phyloP scores from a whole-genome alignment of 2,888 invertebrate species.

The Melinaea menophilus region DNA sequence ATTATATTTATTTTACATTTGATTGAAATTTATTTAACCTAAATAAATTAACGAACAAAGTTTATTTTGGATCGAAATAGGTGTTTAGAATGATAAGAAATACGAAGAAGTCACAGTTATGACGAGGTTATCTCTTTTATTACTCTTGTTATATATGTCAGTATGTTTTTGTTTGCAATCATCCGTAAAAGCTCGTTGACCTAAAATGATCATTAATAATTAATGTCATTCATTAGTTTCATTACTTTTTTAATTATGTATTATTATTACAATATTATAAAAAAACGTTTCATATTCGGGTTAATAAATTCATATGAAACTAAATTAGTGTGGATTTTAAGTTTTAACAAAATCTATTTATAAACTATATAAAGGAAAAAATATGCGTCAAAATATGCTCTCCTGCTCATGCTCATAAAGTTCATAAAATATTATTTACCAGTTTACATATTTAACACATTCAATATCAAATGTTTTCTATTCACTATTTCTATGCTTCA shows the following conservation, averaged over 20 bases:
- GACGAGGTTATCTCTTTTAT: slow-evolving; percentile 27
- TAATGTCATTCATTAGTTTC: neutral
- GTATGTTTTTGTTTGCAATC: slow-evolving; percentile 18
- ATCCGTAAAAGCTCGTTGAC: slow-evolving; percentile 21
- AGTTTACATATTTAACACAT: neutral
- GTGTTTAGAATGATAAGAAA: slow-evolving; percentile 14
- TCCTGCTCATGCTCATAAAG: too few relatives aligned
- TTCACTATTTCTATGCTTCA: slow-evolving; percentile 8
- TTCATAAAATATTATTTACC: too few relatives aligned
- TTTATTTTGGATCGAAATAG: neutral
- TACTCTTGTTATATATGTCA: slow-evolving; percentile 27
- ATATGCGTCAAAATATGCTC: too few relatives aligned
- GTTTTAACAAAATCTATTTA: too few relatives aligned
- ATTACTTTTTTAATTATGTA: too few relatives aligned
- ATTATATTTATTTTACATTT: too few relatives aligned
- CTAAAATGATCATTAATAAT: slow-evolving; percentile 16
- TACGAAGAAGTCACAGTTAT: slow-evolving; percentile 13
- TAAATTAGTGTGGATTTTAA: too few relatives aligned
- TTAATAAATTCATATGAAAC: too few relatives aligned
- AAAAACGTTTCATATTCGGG: too few relatives aligned
- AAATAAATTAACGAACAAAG: slow-evolving; percentile 9
- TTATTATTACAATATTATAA: too few relatives aligned
- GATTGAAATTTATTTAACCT: neutral
- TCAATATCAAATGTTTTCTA: too few relatives aligned
- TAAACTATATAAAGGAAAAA: too few relatives aligned